Evolutionary conservation across 2,113 vertebrate species (phyloP), one percentile per base, ranked within the genome.

Genomic region (Tenebrosternarchus preto): DNA sequence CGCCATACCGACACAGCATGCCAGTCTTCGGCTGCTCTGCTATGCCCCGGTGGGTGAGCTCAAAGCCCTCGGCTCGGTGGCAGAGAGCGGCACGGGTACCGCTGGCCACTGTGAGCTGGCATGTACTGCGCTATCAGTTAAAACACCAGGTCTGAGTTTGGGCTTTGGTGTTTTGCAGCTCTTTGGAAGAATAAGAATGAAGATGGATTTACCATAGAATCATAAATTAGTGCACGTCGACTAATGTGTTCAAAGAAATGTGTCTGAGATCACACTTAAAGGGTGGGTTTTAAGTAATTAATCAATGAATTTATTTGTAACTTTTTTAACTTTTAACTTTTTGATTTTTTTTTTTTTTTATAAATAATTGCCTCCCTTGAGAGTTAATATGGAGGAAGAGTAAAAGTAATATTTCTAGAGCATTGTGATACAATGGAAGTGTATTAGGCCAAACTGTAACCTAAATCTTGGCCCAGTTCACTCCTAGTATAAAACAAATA

Each of bases 1-100:
- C 90, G 90, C 90, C 88, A 80, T 73, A 73, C 68, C 83, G 20
- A 60, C 80, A 85, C 76, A 74, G 70, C 36, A 53, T 27, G 70
- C 27, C 50, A 73, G 78, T 78, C 80, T 76, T 75, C 64, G 33
- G 56, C 31, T 46, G 64, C 80, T 19, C 7, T 15, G 69, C 76
- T 67, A 76, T 64, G 55, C 61, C 80, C 67, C 57, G 22, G 25
- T 19, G 22, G 3, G 43, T 33, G 16, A 31, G 29, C 64, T 81
- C 31, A 77, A 63, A 78, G 43, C 57, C 70, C 56, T 84, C 64
- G 63, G 75, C 81, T 78, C 31, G 15, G 73, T 17, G 36, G 24
- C 57, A 39, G 64, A 66, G 63, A 24, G 31, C 17, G 20, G 29
- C 73, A 7, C 59, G 31, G 9, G 33, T 60, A 8, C 68, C 19